Base-by-base conservation (phyloP, 2,888 invertebrate species). In the Prosapia bicincta region DNA sequence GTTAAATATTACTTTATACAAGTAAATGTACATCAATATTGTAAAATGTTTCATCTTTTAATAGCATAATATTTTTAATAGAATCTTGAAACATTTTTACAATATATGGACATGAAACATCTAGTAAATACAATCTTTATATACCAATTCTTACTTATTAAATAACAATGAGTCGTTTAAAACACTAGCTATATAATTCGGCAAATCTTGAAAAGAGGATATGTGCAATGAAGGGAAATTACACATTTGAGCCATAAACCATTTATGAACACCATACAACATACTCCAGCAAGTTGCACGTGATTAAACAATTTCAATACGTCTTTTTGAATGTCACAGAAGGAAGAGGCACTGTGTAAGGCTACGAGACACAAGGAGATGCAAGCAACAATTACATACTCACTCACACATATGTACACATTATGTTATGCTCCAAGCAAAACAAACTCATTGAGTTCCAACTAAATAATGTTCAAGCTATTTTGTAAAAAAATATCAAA, bases 261-360 rank as follows among this genome's bases (percentile, higher is more conserved):
- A 54, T 54, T 20, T 13, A 38, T 38, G 20, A 54, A 54, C 54
- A 54, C 54, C 54, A 13, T 20, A 54, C 54, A 54, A 20, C n/a
- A n/a, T n/a, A n/a, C n/a, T n/a, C n/a, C n/a, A n/a, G n/a, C 20
- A 54, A 54, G 20, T 54, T 38, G 38, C 54, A 54, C 54, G 20
- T 1, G 3, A 3, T 20, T 54, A 5, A 20, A 54, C 54, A 20
- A 20, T 30, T 30, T 30, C 5, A 30, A 9, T 6, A 6, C 30
- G 9, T 30, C n/a, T n/a, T 20, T 54, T 54, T 68, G 72, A 68
- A 72, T 76, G 76, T 72, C 76, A 72, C 72, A 72, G 71, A 71
- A 32, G 72, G 76, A 76, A 76, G 72, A 76, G 76, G 76, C 76
- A 76, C 76, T 76, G 76, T 74, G 74, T 76, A 76, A 76, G 76